Percentiles rank a stretch among this genome's conserved stretches.
Conservation (phyloP, 2,888 invertebrate genomes). For the Ephialtes manifestator region DNA sequence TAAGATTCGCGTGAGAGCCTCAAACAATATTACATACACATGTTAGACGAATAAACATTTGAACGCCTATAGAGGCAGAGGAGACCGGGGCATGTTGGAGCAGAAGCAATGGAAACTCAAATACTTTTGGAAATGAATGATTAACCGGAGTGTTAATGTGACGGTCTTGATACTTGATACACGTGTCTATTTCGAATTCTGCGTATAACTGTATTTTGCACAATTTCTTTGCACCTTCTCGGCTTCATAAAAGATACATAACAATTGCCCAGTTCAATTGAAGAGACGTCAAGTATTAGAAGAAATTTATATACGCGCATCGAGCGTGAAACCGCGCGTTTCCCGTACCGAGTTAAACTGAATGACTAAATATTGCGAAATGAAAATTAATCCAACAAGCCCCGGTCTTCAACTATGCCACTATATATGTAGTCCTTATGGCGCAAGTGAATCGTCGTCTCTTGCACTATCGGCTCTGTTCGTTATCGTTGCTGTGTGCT, state of each 20-base stretch:
- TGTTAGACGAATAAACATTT: conserved; percentile 54
- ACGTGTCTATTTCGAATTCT: no score
- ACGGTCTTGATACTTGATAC: no score
- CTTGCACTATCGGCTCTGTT: conserved; percentile 54
- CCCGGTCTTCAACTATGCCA: not conserved
- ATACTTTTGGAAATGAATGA: no score
- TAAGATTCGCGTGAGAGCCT: not conserved
- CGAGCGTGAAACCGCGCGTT: no score
- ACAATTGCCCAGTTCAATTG: no score
- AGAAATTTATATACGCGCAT: no score
- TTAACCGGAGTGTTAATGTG: no score
- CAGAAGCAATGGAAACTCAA: not conserved
- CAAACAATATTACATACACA: conserved; percentile 28
- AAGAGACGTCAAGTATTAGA: no score
- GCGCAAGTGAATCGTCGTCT: conserved; percentile 27
- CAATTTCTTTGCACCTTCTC: no score
- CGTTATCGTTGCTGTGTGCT: conserved; percentile 42
- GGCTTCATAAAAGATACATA: no score
- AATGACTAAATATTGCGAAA: not conserved
- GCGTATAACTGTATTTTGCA: no score
- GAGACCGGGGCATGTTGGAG: not conserved
- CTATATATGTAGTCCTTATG: not conserved
- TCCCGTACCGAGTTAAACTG: no score
- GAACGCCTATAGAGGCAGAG: conserved; percentile 23
- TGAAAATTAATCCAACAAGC: not conserved